Percentiles rank a stretch among this genome's conserved stretches.
Evolutionary conservation across 1,140 invertebrate genomes (phyloP).

Genomic region (Epicauta chinensis): DNA sequence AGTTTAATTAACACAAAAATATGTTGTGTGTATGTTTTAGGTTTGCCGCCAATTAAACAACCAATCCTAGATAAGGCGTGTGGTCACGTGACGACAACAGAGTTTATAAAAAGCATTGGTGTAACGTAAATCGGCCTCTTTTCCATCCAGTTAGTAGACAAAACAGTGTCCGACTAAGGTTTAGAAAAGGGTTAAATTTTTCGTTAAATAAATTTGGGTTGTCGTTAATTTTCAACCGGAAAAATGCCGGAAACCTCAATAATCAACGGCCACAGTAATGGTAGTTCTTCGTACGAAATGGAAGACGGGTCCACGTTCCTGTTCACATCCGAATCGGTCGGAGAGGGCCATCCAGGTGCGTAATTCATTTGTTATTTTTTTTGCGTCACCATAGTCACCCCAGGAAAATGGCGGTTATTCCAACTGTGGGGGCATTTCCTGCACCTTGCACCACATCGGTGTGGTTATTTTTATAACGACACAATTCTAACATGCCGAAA

Average conservation of each 20-base stretch:
- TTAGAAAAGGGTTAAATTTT: neutral
- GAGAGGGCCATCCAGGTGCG: slow-evolving; percentile 95
- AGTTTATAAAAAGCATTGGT: slow-evolving; percentile 19
- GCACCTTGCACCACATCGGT: too few species aligned
- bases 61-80: slow-evolving; percentile 3
- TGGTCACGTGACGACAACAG: slow-evolving; percentile 14
- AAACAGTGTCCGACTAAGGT: slow-evolving; percentile 7
- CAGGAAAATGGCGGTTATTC: too few species aligned
- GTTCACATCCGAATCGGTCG: slow-evolving; percentile 98
- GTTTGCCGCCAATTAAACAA: slow-evolving; percentile 2
- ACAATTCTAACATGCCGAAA: too few species aligned
- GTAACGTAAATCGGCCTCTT: slow-evolving; percentile 17
- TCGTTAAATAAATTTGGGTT: too few species aligned
- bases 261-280: slow-evolving; percentile 72
- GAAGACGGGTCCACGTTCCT: slow-evolving; percentile 85
- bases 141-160: slow-evolving; percentile 14
- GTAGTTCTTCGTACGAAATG: slow-evolving; percentile 66
- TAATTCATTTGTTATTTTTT: slow-evolving; percentile 14
- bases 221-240: neutral
- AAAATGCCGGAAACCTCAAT: slow-evolving; percentile 67
- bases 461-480: too few species aligned
- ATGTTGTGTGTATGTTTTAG: slow-evolving; percentile 3
- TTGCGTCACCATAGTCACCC: too few species aligned
- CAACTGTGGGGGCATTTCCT: too few species aligned
- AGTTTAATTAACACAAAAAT: too few species aligned